phyloP scores from a whole-genome alignment of 1,140 invertebrate genomes.

The Zeugodacus cucurbitae region DNA sequence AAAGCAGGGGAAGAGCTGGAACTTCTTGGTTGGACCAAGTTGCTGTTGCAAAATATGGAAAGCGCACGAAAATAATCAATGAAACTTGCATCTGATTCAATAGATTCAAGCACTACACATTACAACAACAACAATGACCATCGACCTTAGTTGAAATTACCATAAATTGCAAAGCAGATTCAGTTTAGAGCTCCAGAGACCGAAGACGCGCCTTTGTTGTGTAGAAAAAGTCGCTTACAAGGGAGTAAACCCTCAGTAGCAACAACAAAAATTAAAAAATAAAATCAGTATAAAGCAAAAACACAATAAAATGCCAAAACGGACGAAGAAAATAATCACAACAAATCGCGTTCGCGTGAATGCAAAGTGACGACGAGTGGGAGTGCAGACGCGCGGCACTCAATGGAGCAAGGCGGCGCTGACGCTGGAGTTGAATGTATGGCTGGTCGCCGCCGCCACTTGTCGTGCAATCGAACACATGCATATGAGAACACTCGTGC shows the following conservation, averaged over 20 bases:
- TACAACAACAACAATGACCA: neutral
- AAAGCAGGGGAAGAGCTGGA: neutral
- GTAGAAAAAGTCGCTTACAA: neutral
- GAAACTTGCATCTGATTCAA: neutral
- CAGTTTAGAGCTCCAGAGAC: neutral
- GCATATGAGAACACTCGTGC: neutral
- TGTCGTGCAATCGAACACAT: neutral
- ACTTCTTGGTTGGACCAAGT: neutral
- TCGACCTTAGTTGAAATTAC: neutral
- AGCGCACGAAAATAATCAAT: neutral
- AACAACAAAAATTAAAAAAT: neutral
- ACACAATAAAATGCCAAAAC: neutral
- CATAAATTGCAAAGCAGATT: neutral
- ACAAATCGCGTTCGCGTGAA: slow-evolving; percentile 7
- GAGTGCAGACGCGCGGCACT: neutral
- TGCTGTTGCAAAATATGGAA: neutral
- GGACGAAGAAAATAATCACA: slow-evolving; percentile 4
- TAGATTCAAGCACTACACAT: too few species aligned
- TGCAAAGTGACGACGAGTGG: neutral
- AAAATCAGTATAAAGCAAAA: neutral
- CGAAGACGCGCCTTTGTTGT: neutral
- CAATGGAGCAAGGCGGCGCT: neutral
- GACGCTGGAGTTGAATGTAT: neutral
- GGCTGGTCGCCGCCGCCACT: neutral
- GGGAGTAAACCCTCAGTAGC: neutral